A percentile compares a stretch with the other conserved stretches of the same genome.
These are phyloP conservation scores for Syritta pipiens DNA, from an alignment of 2,888 invertebrate species.

Conservation along the genomic window DNA sequence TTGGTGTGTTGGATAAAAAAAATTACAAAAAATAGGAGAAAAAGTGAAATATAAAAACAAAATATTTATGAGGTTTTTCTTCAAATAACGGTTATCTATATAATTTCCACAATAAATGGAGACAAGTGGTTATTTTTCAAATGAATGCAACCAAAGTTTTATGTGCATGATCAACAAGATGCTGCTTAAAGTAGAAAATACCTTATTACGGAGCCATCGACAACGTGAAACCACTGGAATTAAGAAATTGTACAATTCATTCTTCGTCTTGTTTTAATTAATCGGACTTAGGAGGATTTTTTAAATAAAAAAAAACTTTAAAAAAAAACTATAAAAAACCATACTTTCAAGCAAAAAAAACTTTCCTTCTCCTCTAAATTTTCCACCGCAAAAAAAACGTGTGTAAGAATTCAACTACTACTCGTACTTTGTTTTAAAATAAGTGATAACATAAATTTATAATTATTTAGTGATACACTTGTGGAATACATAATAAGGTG, in stretches of 20 bases:
- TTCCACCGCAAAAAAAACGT: background rate
- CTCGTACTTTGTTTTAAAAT: background rate
- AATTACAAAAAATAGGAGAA: slow-evolving; percentile 6
- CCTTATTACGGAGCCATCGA: slow-evolving; percentile 88
- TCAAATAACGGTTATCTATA: slow-evolving; percentile 55
- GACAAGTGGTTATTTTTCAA: slow-evolving; percentile 76
- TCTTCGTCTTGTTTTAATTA: slow-evolving; percentile 91
- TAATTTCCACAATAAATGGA: slow-evolving; percentile 76
- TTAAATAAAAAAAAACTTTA: slow-evolving; percentile 18
- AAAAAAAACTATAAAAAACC: slow-evolving; percentile 11
- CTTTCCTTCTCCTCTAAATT: too few relatives aligned
- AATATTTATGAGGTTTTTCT: slow-evolving; percentile 70
- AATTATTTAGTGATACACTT: slow-evolving; percentile 3
- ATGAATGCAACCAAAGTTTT: slow-evolving; percentile 77
- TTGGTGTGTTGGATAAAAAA: too few relatives aligned
- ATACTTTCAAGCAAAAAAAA: slow-evolving; percentile 22
- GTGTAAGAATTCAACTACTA: slow-evolving; percentile 10
- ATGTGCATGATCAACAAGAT: slow-evolving; percentile 81
- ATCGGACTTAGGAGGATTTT: slow-evolving; percentile 23
- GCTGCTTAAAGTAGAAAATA: slow-evolving; percentile 86
- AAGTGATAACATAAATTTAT: slow-evolving; percentile 10
- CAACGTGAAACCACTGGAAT: slow-evolving; percentile 91
- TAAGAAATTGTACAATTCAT: slow-evolving; percentile 92
- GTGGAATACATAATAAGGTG: slow-evolving; percentile 47
- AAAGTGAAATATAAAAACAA: slow-evolving; percentile 14